phyloP scores from a whole-genome alignment of 2,888 invertebrate species.

The Pseudococcus viburni region DNA sequence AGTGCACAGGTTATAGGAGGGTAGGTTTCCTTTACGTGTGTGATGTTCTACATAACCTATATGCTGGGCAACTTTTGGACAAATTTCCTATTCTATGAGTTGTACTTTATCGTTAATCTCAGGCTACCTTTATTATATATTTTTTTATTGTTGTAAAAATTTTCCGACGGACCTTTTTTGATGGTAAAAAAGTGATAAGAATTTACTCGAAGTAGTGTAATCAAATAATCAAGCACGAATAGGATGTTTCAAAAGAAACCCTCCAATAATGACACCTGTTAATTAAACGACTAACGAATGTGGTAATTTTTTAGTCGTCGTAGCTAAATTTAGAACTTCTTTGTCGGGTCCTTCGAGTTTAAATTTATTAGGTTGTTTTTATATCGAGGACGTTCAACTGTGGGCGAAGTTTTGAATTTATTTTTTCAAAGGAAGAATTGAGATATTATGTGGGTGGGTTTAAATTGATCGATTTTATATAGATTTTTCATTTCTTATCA shows the following conservation, averaged over 20 bases:
- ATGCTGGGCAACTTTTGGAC: neutral
- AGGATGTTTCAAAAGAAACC: neutral
- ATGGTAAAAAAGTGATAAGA: neutral
- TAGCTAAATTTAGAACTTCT: neutral
- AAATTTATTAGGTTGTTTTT: neutral
- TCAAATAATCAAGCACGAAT: constrained; percentile 16
- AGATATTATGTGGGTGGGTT: too few relatives aligned
- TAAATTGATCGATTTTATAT: too few relatives aligned
- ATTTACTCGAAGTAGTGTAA: neutral
- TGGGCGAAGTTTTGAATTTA: too few relatives aligned
- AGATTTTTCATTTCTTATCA: too few relatives aligned
- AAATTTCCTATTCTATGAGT: neutral
- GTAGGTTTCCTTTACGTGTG: neutral
- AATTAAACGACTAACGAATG: neutral
- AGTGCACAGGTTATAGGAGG: constrained; percentile 24
- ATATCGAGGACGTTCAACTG: too few relatives aligned
- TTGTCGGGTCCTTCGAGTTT: neutral
- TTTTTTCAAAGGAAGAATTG: too few relatives aligned
- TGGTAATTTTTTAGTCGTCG: neutral
- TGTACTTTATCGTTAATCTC: constrained; percentile 23
- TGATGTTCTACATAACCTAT: neutral
- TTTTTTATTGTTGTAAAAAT: neutral
- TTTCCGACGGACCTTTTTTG: neutral
- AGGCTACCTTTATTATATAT: neutral
- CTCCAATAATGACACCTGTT: neutral